These are phyloP conservation scores for Erythrocercus mccallii DNA, from an alignment of 2,113 vertebrate genomes.

Conservation along the genomic window DNA sequence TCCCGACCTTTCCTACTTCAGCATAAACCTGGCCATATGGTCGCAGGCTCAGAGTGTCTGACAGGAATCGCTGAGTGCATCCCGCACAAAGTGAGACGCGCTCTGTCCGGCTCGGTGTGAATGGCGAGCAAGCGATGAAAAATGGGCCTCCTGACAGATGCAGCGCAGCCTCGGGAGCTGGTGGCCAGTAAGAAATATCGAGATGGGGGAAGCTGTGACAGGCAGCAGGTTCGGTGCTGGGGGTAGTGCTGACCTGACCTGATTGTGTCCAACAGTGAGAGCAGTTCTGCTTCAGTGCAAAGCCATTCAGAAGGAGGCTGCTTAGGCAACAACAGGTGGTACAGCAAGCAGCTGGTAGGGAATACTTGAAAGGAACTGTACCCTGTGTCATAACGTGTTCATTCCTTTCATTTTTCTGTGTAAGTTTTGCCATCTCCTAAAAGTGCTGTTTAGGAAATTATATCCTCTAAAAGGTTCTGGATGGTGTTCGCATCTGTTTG, in stretches of 20 bases:
- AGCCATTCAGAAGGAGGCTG: slow-evolving; percentile 69
- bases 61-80: not conserved
- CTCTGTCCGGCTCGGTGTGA: not conserved
- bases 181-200: slow-evolving; percentile 50
- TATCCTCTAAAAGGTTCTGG: not conserved
- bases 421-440: not conserved
- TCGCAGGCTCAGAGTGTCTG: not conserved
- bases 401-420: slow-evolving; percentile 17
- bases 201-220: slow-evolving; percentile 26
- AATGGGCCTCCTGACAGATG: slow-evolving; percentile 42
- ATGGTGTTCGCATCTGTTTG: not conserved
- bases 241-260: slow-evolving; percentile 71
- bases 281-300: slow-evolving; percentile 69
- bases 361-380: slow-evolving; percentile 41
- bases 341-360: slow-evolving; percentile 69
- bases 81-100: not conserved
- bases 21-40: not conserved
- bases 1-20: not conserved
- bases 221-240: slow-evolving; percentile 54
- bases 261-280: slow-evolving; percentile 72
- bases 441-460: not conserved
- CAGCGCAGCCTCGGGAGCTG: slow-evolving; percentile 33
- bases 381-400: slow-evolving; percentile 5
- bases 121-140: not conserved
- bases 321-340: slow-evolving; percentile 76